Evolutionary conservation across 2,113 vertebrate species (phyloP).

Genomic region (Ovis canadensis): DNA sequence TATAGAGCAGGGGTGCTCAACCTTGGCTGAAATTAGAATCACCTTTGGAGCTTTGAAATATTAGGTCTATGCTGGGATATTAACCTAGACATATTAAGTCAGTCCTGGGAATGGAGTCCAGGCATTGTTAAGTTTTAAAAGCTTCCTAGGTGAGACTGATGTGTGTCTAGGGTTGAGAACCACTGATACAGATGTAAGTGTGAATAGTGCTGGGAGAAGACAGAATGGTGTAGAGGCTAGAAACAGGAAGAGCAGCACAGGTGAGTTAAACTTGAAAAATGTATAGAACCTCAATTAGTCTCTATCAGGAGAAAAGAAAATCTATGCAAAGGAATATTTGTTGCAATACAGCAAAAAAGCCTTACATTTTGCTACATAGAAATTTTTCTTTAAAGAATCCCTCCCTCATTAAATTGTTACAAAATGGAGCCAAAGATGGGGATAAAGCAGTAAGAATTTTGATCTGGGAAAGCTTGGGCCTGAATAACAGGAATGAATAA

Average conservation of each 20-base stretch:
- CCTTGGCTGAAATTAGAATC: background rate
- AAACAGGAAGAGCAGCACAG: background rate
- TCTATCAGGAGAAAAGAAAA: background rate
- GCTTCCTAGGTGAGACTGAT: background rate
- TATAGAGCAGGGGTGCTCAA: background rate
- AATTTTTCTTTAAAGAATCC: background rate
- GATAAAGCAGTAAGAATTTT: background rate
- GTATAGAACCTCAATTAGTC: background rate
- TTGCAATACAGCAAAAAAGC: background rate
- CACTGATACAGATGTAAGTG: background rate
- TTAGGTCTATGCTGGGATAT: background rate
- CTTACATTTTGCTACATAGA: background rate
- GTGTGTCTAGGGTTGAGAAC: background rate
- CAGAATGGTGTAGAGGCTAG: background rate
- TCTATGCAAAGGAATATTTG: background rate
- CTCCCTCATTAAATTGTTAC: background rate
- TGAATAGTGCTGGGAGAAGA: background rate
- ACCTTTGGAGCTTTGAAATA: background rate
- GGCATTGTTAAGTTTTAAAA: background rate
- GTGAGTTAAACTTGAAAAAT: background rate
- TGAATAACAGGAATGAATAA: background rate
- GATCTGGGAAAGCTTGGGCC: background rate
- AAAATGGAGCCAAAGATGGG: background rate
- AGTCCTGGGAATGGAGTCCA: background rate
- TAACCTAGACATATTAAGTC: background rate